These are phyloP conservation scores for Sussaba pulchella DNA, from an alignment of 2,888 invertebrate genomes.

Conservation along the genomic window DNA sequence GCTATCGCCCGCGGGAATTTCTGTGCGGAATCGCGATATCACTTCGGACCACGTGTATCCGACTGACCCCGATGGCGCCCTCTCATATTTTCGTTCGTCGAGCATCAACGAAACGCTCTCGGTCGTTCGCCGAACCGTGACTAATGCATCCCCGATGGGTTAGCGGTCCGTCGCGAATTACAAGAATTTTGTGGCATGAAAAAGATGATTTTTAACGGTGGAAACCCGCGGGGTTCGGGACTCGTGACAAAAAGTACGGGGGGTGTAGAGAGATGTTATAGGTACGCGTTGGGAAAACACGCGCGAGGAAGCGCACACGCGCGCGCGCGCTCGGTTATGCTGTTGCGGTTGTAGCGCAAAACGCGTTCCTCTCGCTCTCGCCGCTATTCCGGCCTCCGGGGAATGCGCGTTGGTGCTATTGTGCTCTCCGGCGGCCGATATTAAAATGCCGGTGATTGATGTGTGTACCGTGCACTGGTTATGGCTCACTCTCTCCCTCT, in stretches of 20 bases:
- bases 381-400: constrained; percentile 56
- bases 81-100: constrained; percentile 8
- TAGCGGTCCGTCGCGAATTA: constrained; percentile 74
- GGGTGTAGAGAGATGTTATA: not conserved
- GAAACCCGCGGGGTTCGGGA: constrained; percentile 44
- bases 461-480: constrained; percentile 83
- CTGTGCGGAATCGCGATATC: constrained; percentile 16
- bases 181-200: constrained; percentile 79
- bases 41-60: constrained; percentile 21
- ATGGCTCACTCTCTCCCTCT: constrained; percentile 63
- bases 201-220: constrained; percentile 38
- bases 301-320: no score
- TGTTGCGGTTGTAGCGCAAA: constrained; percentile 40
- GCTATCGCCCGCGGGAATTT: constrained; percentile 25
- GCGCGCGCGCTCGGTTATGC: constrained; percentile 38
- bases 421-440: constrained; percentile 82
- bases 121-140: constrained; percentile 13
- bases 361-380: constrained; percentile 58
- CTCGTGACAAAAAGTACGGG: constrained; percentile 38
- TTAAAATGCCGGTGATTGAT: constrained; percentile 85
- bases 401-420: constrained; percentile 80
- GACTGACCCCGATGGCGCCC: constrained; percentile 10
- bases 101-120: not conserved
- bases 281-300: not conserved
- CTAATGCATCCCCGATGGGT: constrained; percentile 21